These are phyloP conservation scores for Lagorchestes hirsutus DNA, from an alignment of 2,797 vertebrate species.

Conservation along the genomic window DNA sequence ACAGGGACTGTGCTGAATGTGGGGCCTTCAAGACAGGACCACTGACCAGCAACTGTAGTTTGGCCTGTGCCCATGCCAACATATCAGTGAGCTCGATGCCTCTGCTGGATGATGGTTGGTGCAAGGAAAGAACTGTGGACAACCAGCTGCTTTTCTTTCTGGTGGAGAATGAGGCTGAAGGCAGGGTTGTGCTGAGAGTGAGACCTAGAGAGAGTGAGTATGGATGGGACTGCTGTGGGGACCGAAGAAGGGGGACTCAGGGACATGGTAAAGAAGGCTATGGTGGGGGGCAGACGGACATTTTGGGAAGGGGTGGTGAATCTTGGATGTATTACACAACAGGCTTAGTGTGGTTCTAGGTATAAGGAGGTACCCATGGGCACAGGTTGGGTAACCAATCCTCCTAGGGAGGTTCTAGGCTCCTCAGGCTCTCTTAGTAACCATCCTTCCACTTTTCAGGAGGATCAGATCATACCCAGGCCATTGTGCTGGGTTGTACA, in stretches of 20 bases:
- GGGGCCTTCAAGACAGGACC: constrained; percentile 74
- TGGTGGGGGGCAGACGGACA: neutral
- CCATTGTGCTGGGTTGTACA: constrained; percentile 81
- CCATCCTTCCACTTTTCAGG: constrained; percentile 47
- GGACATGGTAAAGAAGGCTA: neutral
- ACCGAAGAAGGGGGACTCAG: neutral
- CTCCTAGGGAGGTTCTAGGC: neutral
- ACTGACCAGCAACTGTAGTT: constrained; percentile 71
- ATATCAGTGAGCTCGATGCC: constrained; percentile 56
- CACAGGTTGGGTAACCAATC: neutral
- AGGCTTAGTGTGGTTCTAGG: neutral
- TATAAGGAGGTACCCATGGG: neutral
- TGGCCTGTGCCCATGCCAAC: constrained; percentile 61
- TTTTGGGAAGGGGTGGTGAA: neutral
- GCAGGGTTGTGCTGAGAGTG: constrained; percentile 70
- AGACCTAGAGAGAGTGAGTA: constrained; percentile 78
- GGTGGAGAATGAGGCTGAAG: constrained; percentile 64
- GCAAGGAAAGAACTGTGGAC: constrained; percentile 74
- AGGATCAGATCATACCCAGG: constrained; percentile 55
- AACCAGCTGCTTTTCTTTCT: constrained; percentile 79
- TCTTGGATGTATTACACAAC: neutral
- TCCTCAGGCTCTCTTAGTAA: neutral
- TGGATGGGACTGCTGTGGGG: neutral
- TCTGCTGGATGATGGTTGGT: constrained; percentile 71
- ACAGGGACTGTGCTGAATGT: constrained; percentile 86